Evolutionary conservation across 2,113 vertebrate genomes (phyloP).

Genomic region (Polypterus bichir): DNA sequence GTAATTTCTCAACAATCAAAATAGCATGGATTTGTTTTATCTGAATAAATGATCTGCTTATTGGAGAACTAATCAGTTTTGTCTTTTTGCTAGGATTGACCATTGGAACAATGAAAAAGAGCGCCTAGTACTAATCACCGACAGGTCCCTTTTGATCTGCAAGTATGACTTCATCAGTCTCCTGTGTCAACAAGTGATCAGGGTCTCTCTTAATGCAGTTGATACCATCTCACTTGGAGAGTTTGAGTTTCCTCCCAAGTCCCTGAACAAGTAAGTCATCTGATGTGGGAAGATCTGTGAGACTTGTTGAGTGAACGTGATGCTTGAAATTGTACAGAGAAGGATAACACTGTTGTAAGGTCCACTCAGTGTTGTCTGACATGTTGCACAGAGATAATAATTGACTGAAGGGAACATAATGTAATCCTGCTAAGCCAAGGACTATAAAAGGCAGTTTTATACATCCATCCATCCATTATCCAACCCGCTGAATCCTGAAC

Average conservation of each 20-base stretch:
- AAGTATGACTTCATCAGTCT: constrained; percentile 95
- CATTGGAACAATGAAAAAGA: constrained; percentile 97
- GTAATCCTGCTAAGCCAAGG: too few species aligned
- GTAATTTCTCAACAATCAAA: not conserved
- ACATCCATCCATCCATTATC: too few species aligned
- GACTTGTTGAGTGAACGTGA: too few species aligned
- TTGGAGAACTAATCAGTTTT: not conserved
- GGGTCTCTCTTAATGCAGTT: constrained; percentile 67
- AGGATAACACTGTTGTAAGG: too few species aligned
- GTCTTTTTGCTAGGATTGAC: constrained; percentile 55
- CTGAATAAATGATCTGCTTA: not conserved
- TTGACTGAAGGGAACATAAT: too few species aligned
- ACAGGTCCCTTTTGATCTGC: constrained; percentile 82
- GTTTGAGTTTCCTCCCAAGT: constrained; percentile 88
- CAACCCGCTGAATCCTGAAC: too few species aligned
- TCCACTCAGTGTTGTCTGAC: too few species aligned
- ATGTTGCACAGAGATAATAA: too few species aligned
- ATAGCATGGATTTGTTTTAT: not conserved
- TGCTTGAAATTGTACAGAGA: too few species aligned
- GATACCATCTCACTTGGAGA: constrained; percentile 84
- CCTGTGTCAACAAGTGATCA: constrained; percentile 79
- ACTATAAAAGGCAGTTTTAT: too few species aligned
- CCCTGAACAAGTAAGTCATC: constrained; percentile 74
- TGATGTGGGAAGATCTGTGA: too few species aligned
- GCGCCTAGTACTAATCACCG: constrained; percentile 77